These are phyloP conservation scores for Spongilla lacustris DNA, from an alignment of 37 sponge, comb jelly and placozoan genomes.

Conservation along the genomic window DNA sequence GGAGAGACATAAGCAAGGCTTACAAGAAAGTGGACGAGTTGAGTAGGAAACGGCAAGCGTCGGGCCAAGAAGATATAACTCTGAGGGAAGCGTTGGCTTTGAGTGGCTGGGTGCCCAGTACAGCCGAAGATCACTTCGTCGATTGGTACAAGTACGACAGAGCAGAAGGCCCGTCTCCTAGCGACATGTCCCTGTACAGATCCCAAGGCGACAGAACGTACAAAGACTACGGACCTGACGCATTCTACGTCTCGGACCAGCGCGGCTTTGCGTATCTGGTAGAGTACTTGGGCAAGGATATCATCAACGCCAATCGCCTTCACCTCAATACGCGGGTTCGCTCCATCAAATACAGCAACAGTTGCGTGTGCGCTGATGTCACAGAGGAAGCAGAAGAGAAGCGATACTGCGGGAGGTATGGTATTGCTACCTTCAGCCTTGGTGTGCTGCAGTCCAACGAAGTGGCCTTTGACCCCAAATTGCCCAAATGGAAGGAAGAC, in stretches of 20 bases:
- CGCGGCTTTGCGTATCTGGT: conserved; percentile 35
- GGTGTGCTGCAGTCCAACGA: conserved; percentile 50
- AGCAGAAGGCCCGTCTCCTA: conserved; percentile 12
- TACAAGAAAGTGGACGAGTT: neutral
- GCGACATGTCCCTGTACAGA: conserved; percentile 5
- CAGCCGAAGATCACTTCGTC: conserved; percentile 18
- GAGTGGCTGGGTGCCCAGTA: conserved; percentile 29
- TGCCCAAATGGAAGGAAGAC: conserved; percentile 34
- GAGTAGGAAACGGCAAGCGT: neutral
- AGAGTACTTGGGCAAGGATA: conserved; percentile 31
- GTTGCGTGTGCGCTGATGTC: conserved; percentile 59
- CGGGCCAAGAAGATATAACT: conserved; percentile 20
- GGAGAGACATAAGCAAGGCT: neutral
- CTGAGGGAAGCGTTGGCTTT: conserved; percentile 15
- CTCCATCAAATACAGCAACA: conserved; percentile 35
- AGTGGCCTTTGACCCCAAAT: conserved; percentile 30
- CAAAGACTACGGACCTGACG: conserved; percentile 21
- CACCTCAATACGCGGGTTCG: conserved; percentile 29
- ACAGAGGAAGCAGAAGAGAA: neutral
- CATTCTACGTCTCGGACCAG: conserved; percentile 56
- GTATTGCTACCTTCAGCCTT: conserved; percentile 57
- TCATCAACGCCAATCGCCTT: neutral
- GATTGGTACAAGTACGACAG: conserved; percentile 41
- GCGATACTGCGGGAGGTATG: conserved; percentile 40
- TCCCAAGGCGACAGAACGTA: neutral